These are phyloP conservation scores for Eulacestoma nigropectus DNA, from an alignment of 2,113 vertebrate genomes.

Conservation along the genomic window DNA sequence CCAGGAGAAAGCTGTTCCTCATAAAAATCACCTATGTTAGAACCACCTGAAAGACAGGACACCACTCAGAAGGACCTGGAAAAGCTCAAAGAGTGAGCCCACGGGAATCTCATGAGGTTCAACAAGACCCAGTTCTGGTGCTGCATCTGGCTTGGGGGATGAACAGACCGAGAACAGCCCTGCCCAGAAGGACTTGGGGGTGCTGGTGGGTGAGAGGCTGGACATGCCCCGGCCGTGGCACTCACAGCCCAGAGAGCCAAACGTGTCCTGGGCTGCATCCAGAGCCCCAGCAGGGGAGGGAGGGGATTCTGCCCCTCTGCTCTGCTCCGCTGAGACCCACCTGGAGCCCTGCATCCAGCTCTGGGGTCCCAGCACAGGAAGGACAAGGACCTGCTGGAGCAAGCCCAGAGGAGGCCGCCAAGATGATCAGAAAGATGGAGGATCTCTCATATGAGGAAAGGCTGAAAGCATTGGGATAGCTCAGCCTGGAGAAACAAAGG, in stretches of 20 bases:
- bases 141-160: neutral
- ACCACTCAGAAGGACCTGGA: neutral
- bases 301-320: neutral
- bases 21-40: neutral
- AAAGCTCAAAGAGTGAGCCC: neutral
- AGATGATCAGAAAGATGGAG: neutral
- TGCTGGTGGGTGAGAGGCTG: neutral
- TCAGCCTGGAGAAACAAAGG: neutral
- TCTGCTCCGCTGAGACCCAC: neutral
- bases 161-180: neutral
- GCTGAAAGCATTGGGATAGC: neutral
- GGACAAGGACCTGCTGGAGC: neutral
- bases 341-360: neutral
- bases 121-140: neutral
- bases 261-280: neutral
- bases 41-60: neutral
- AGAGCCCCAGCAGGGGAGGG: neutral
- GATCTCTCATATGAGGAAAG: neutral
- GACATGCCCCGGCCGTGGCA: neutral
- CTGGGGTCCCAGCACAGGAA: neutral
- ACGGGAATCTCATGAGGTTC: neutral
- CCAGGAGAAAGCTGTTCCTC: neutral
- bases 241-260: neutral
- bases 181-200: neutral
- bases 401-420: accelerated